These are phyloP conservation scores for Momotus momota DNA, from an alignment of 2,797 vertebrate species.

Conservation along the genomic window DNA sequence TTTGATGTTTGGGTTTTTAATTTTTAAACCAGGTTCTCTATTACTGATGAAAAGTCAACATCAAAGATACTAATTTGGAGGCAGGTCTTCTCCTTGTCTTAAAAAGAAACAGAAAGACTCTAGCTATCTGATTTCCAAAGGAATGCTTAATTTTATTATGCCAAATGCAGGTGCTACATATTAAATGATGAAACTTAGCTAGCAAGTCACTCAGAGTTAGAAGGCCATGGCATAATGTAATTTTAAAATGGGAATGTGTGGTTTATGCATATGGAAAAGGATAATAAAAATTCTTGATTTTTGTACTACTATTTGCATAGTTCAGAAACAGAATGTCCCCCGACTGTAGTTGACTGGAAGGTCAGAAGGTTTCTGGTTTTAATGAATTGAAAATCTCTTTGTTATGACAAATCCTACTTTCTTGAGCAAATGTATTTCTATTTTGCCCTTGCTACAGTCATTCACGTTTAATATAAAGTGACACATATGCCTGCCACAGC, in stretches of 20 bases:
- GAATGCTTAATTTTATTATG: slow-evolving; percentile 71
- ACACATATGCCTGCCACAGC: neutral
- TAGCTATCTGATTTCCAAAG: slow-evolving; percentile 66
- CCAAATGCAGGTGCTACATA: slow-evolving; percentile 34
- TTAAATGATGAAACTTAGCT: slow-evolving; percentile 35
- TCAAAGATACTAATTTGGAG: slow-evolving; percentile 68
- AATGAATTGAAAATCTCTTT: slow-evolving; percentile 45
- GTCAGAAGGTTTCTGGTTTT: slow-evolving; percentile 44
- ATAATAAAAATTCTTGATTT: slow-evolving; percentile 47
- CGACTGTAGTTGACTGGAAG: neutral
- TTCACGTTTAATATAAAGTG: neutral
- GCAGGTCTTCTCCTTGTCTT: slow-evolving; percentile 61
- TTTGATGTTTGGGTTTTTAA: slow-evolving; percentile 71
- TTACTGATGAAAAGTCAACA: slow-evolving; percentile 68
- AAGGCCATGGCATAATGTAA: slow-evolving; percentile 28
- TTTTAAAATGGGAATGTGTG: slow-evolving; percentile 12
- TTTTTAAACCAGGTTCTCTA: slow-evolving; percentile 66
- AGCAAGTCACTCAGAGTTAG: slow-evolving; percentile 45
- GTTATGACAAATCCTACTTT: slow-evolving; percentile 28
- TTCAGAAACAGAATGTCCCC: slow-evolving; percentile 37
- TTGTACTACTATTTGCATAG: slow-evolving; percentile 51
- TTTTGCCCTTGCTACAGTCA: slow-evolving; percentile 17
- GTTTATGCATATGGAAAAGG: slow-evolving; percentile 62
- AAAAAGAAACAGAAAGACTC: slow-evolving; percentile 50
- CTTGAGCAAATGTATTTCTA: slow-evolving; percentile 21